These are phyloP conservation scores for Pygmarrhopalites habei DNA, from an alignment of 1,140 invertebrate genomes.

Conservation along the genomic window DNA sequence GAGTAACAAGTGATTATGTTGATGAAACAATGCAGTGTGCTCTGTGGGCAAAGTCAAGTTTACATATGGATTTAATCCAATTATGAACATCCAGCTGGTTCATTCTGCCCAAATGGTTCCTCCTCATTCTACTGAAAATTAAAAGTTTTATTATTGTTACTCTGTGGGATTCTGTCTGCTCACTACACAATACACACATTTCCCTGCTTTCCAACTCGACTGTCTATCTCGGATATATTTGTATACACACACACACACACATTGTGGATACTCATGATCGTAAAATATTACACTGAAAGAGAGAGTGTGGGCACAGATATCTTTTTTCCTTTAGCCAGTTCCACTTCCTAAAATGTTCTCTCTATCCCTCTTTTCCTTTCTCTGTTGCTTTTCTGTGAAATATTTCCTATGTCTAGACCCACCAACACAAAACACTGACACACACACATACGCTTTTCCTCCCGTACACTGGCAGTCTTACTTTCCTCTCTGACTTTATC, in stretches of 20 bases:
- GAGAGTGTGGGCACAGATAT: too few species aligned
- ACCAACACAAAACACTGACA: too few species aligned
- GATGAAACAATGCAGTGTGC: constrained; percentile 12
- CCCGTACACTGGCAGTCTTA: too few species aligned
- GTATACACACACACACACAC: not conserved
- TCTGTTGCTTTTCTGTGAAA: not conserved
- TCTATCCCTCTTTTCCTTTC: not conserved
- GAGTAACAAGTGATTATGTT: constrained; percentile 8
- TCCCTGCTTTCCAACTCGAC: too few species aligned
- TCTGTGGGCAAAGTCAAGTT: constrained; percentile 10
- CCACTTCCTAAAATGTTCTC: not conserved
- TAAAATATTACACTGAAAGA: too few species aligned
- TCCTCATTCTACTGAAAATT: constrained; percentile 5
- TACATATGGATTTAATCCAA: constrained; percentile 14
- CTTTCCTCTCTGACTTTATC: too few species aligned
- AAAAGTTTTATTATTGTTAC: constrained; percentile 15
- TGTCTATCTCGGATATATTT: too few species aligned
- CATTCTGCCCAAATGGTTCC: constrained; percentile 5
- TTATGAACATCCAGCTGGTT: constrained; percentile 3
- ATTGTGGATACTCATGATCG: too few species aligned
- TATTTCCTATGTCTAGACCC: too few species aligned
- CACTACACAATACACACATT: too few species aligned
- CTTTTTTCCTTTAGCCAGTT: too few species aligned
- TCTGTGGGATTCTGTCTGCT: not conserved
- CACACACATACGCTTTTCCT: too few species aligned